Base-by-base conservation (phyloP, 2,797 vertebrate species). In the Sebastes variabilis region DNA sequence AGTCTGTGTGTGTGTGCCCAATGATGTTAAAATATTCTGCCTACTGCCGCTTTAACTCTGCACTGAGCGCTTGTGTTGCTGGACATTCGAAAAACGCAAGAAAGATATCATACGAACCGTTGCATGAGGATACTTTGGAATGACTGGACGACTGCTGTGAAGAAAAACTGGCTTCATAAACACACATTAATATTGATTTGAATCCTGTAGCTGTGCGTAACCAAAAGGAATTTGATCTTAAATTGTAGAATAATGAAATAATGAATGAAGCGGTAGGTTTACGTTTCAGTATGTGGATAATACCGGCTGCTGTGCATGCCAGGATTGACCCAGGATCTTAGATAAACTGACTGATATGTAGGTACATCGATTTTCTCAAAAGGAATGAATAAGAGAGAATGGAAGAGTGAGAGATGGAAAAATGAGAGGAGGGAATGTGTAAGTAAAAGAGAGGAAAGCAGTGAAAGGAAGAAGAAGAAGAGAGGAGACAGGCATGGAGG, bases 401-500 rank as follows among this genome's bases (percentile, higher is more conserved):
- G 2, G 36, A 55, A 27, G 2, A 14, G 6, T 46, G 3, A 22
- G 7, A 36, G 30, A 13, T 29, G 18, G 16, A 36, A 36, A 38
- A 11, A 3, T 2, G 0, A 22, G 27, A 60, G 49, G 16, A 9
- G 8, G 8, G 32, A 24, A n/a, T 32, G 25, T 42, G 38, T 42
- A 16, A 42, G 38, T 42, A 42, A 42, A 42, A 42, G 38, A 42
- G 38, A 42, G 38, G 20, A 34, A 11, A 61, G 1, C 7, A 54
- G 12, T 24, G 36, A 38, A 11, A 16, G 8, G 8, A 22, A 78
- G 67, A 24, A 72, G 67, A 36, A 78, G 68, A 72, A 49, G 32
- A 13, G 56, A 66, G 16, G 59, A 72, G 66, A 82, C 68, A 49
- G 38, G 36, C 27, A 10, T 71, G 74, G 54, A 66, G 74, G 36